phyloP scores from a whole-genome alignment of 2,797 vertebrate genomes.

The Adrianichthys oophorus region DNA sequence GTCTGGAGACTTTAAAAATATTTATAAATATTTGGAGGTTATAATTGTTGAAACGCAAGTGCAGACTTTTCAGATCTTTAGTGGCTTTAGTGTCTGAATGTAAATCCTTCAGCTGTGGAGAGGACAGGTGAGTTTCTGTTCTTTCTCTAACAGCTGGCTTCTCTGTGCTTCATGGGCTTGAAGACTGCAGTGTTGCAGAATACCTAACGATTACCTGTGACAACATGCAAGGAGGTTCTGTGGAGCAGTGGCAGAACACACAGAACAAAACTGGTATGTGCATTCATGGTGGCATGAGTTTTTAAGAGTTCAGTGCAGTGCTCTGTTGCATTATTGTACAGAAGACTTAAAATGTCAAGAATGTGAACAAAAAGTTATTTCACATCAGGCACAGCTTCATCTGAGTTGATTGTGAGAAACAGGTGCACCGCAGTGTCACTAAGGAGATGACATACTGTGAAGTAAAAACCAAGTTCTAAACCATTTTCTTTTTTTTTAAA shows the following conservation, averaged over 20 bases:
- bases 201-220: constrained; percentile 39
- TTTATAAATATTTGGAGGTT: too few relatives aligned
- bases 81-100: constrained; percentile 16
- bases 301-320: constrained; percentile 32
- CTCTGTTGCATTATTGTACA: constrained; percentile 43
- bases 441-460: neutral
- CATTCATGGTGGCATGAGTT: constrained; percentile 17
- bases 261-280: constrained; percentile 13
- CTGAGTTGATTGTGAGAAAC: constrained; percentile 20
- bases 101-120: constrained; percentile 11
- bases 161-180: constrained; percentile 37
- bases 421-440: neutral
- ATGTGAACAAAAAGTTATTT: constrained; percentile 25
- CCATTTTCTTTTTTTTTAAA: neutral
- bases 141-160: constrained; percentile 48
- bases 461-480: constrained; percentile 14
- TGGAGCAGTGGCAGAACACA: constrained; percentile 20
- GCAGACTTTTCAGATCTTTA: constrained; percentile 8
- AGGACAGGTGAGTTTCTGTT: constrained; percentile 13
- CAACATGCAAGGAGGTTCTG: constrained; percentile 31
- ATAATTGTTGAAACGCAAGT: constrained; percentile 5
- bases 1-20: too few relatives aligned
- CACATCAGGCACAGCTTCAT: constrained; percentile 11
- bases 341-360: constrained; percentile 22
- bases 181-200: constrained; percentile 38